Conservation (phyloP, 2,888 invertebrate species). For the Lasioglossum zephyrum region DNA sequence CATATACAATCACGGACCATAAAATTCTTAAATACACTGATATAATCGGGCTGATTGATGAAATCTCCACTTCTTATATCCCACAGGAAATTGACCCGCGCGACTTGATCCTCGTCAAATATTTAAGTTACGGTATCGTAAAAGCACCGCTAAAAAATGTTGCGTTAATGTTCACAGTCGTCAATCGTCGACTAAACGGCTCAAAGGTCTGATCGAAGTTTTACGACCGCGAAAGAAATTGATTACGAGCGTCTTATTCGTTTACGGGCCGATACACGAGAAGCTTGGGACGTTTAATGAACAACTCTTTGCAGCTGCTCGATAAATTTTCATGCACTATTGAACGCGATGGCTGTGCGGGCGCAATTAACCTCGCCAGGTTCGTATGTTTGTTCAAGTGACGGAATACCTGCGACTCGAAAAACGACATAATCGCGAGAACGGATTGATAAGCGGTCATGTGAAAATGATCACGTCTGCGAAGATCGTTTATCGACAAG, state of each 20-base stretch:
- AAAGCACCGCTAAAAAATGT: background rate
- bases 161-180: background rate
- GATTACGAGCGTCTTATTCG: background rate
- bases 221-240: conserved; percentile 11
- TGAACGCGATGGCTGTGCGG: conserved; percentile 37
- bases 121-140: conserved; percentile 5
- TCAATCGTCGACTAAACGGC: background rate
- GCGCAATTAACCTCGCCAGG: conserved; percentile 27
- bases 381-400: conserved; percentile 33
- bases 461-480: conserved; percentile 29
- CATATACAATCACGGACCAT: background rate
- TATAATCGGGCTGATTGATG: background rate
- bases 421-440: conserved; percentile 44
- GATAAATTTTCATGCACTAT: conserved; percentile 52
- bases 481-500: conserved; percentile 31
- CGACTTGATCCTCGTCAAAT: background rate
- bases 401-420: conserved; percentile 30
- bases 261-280: background rate
- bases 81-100: background rate
- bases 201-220: background rate
- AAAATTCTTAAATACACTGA: background rate
- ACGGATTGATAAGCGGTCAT: conserved; percentile 48
- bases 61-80: background rate
- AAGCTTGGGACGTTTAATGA: conserved; percentile 3
- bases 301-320: conserved; percentile 1